These are phyloP conservation scores for Myiotriccus ornatus DNA, from an alignment of 2,797 vertebrate genomes.

Conservation along the genomic window DNA sequence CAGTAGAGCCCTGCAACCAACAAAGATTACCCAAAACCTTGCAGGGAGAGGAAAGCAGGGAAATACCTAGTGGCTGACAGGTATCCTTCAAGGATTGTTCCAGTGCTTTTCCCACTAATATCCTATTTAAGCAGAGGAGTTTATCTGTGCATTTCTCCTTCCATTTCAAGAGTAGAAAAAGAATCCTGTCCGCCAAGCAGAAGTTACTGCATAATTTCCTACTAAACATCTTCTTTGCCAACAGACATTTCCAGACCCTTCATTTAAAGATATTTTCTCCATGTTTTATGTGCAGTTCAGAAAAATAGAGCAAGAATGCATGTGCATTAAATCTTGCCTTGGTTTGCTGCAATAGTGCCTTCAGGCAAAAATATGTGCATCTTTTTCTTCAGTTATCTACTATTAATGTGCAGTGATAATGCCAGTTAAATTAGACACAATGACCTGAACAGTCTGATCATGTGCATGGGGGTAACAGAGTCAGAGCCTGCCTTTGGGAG, in stretches of 20 bases:
- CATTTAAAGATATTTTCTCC: not conserved
- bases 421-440: not conserved
- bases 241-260: not conserved
- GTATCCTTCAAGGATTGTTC: not conserved
- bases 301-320: not conserved
- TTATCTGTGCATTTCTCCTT: not conserved
- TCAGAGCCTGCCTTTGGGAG: not conserved
- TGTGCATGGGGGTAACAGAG: rapidly evolving
- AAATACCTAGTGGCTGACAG: not conserved
- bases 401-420: not conserved
- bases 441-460: not conserved
- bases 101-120: not conserved
- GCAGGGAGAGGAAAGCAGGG: not conserved
- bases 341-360: not conserved
- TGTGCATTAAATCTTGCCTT: not conserved
- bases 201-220: not conserved
- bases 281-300: not conserved
- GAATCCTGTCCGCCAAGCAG: not conserved
- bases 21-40: not conserved
- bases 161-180: not conserved
- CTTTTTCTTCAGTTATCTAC: not conserved
- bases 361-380: not conserved
- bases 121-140: not conserved
- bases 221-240: not conserved
- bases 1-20: not conserved